Conservation (phyloP, 2,113 vertebrate genomes). For the Delphinapterus leucas region DNA sequence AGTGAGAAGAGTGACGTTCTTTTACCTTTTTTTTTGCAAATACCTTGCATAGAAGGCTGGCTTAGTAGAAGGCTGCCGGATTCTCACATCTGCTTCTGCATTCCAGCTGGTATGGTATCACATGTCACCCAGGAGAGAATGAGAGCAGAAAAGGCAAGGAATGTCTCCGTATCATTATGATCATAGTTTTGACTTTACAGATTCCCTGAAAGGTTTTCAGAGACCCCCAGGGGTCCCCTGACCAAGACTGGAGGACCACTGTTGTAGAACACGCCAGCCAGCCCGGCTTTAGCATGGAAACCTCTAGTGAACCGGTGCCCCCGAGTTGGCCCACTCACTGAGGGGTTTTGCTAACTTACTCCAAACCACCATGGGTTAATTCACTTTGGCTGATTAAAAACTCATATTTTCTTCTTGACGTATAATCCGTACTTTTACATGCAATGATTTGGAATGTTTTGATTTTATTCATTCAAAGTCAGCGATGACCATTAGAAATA, state of each 20-base stretch:
- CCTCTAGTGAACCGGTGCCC: background rate
- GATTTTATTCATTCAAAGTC: background rate
- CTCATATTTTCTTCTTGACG: constrained; percentile 9
- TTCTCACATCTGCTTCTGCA: background rate
- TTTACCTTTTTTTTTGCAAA: background rate
- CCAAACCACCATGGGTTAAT: background rate
- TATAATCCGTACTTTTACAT: background rate
- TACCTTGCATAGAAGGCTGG: background rate
- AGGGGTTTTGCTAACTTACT: background rate
- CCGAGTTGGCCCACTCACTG: background rate
- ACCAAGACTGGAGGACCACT: background rate
- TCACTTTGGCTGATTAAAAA: background rate
- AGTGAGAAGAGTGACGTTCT: background rate
- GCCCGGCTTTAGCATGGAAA: background rate
- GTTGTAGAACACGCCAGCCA: background rate
- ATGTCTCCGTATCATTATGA: background rate
- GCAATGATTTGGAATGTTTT: constrained; percentile 33
- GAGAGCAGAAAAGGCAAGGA: background rate
- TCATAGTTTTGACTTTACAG: background rate
- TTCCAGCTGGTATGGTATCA: background rate
- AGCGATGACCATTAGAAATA: background rate
- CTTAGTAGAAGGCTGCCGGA: background rate
- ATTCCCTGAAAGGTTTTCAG: background rate
- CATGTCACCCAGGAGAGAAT: background rate
- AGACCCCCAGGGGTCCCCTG: background rate